Evolutionary conservation across 2,888 invertebrate species (phyloP).

Genomic region (Pristionchus arcanus): DNA sequence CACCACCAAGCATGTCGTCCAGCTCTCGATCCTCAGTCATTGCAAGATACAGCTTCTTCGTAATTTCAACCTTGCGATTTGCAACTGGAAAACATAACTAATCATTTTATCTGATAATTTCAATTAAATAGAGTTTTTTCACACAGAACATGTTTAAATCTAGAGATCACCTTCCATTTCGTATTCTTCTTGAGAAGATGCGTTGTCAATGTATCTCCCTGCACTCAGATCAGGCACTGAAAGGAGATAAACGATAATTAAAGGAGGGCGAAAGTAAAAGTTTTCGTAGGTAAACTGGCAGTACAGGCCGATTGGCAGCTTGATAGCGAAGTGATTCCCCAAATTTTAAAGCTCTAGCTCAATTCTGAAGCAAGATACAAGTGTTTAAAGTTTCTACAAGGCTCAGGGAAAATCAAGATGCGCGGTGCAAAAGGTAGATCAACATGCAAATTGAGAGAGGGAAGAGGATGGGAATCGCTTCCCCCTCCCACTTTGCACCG

Average conservation of each 20-base stretch:
- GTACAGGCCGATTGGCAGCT: too few species aligned
- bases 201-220: not conserved
- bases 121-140: not conserved
- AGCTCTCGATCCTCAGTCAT: not conserved
- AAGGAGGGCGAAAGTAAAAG: too few species aligned
- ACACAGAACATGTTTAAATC: not conserved
- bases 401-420: too few species aligned
- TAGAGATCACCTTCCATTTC: not conserved
- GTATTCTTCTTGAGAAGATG: not conserved
- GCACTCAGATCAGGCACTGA: slow-evolving; percentile 12
- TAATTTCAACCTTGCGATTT: not conserved
- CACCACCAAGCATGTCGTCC: slow-evolving; percentile 1
- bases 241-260: not conserved
- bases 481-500: too few species aligned
- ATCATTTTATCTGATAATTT: not conserved
- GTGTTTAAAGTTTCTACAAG: too few species aligned
- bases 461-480: too few species aligned
- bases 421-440: too few species aligned
- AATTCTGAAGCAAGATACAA: too few species aligned
- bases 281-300: too few species aligned
- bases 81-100: not conserved
- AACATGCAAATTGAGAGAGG: too few species aligned
- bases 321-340: too few species aligned
- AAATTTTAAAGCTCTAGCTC: too few species aligned
- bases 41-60: not conserved